Percentiles rank a stretch among this genome's conserved stretches.
Evolutionary conservation across 2,797 vertebrate genomes (phyloP).

Genomic region (Pygocentrus nattereri): DNA sequence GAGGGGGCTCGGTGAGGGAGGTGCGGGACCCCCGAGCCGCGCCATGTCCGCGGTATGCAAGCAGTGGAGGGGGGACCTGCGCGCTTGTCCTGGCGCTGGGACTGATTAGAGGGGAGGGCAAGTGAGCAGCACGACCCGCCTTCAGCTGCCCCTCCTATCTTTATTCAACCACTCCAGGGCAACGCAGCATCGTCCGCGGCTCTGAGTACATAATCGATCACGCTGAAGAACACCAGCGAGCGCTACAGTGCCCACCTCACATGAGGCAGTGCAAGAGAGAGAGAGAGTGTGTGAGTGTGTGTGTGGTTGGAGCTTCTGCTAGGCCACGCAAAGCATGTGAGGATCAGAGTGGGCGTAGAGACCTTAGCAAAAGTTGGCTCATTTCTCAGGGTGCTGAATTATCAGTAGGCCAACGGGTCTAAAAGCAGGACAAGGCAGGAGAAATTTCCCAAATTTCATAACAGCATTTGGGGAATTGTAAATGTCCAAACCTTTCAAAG

Average conservation of each 20-base stretch:
- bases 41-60: conserved; percentile 71
- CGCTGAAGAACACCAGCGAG: conserved; percentile 42
- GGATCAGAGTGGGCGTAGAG: neutral
- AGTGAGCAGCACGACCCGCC: conserved; percentile 58
- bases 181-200: conserved; percentile 70
- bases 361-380: neutral
- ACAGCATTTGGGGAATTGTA: neutral
- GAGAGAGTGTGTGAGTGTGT: neutral
- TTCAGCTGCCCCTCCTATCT: conserved; percentile 59
- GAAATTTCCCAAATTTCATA: too few species aligned
- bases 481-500: neutral
- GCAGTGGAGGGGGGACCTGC: conserved; percentile 64
- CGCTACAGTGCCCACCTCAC: conserved; percentile 34
- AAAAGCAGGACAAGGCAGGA: neutral
- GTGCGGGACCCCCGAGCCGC: conserved; percentile 80
- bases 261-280: conserved; percentile 51
- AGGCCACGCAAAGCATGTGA: neutral
- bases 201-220: conserved; percentile 68
- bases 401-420: too few species aligned
- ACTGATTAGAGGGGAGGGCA: conserved; percentile 61
- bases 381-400: too few species aligned
- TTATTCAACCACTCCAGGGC: conserved; percentile 57
- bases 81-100: conserved; percentile 57
- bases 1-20: conserved; percentile 7
- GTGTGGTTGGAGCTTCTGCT: neutral